phyloP scores from a whole-genome alignment of 2,797 vertebrate genomes.

The Sebastes nivosus region DNA sequence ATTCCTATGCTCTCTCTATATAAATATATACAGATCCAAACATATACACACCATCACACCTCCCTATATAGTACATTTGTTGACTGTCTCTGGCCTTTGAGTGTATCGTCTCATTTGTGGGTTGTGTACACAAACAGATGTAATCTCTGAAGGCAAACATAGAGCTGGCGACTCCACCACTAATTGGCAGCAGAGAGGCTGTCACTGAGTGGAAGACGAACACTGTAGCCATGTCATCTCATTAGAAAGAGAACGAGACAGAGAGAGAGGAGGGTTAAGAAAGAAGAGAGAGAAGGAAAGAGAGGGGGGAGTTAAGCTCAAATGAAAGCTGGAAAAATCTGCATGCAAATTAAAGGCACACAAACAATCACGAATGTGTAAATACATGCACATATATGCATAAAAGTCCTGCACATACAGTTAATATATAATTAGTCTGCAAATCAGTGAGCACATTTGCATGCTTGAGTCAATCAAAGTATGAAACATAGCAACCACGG shows the following conservation, averaged over 20 bases:
- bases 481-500: neutral
- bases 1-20: neutral
- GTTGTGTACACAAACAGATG: conserved; percentile 70
- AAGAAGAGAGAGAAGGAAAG: neutral
- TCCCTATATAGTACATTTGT: conserved; percentile 29
- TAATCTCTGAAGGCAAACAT: conserved; percentile 73
- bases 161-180: conserved; percentile 57
- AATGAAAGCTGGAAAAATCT: conserved; percentile 35
- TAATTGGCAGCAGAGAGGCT: conserved; percentile 78
- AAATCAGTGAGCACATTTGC: conserved; percentile 22
- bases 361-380: conserved; percentile 26
- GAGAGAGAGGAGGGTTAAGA: neutral
- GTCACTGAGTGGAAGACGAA: conserved; percentile 61
- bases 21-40: neutral
- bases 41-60: neutral
- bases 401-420: neutral
- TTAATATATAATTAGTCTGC: conserved; percentile 14
- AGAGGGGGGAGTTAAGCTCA: neutral
- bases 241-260: conserved; percentile 52
- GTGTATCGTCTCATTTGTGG: conserved; percentile 69
- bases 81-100: conserved; percentile 60
- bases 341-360: conserved; percentile 53
- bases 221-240: conserved; percentile 66
- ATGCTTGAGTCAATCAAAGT: conserved; percentile 11
- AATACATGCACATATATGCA: conserved; percentile 9